Conservation (phyloP, 64 coral and sea anemone genomes). For the Porites lutea region DNA sequence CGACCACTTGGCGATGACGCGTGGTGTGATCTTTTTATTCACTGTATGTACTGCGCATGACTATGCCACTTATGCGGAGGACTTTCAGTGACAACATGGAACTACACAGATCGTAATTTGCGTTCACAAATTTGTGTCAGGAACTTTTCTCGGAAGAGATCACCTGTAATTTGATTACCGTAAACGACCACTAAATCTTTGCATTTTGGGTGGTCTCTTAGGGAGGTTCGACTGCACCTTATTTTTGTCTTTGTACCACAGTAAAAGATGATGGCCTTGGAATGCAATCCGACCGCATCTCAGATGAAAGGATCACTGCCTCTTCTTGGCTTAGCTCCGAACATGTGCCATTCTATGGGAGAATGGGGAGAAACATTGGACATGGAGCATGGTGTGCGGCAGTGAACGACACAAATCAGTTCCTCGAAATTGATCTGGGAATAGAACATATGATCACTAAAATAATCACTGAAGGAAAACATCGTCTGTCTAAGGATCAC, state of each 20-base stretch:
- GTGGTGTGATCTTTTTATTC: too few species aligned
- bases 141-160: too few species aligned
- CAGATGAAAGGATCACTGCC: slow-evolving; percentile 45
- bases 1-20: too few species aligned
- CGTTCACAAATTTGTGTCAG: too few species aligned
- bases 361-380: slow-evolving; percentile 55
- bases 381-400: slow-evolving; percentile 77
- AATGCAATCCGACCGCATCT: slow-evolving; percentile 13
- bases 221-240: not conserved
- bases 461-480: slow-evolving; percentile 72
- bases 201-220: too few species aligned
- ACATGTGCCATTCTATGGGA: slow-evolving; percentile 63
- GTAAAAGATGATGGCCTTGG: slow-evolving; percentile 38
- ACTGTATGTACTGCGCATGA: too few species aligned
- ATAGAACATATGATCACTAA: slow-evolving; percentile 48
- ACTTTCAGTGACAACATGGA: too few species aligned
- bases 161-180: too few species aligned
- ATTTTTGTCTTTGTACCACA: not conserved
- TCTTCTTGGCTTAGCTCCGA: slow-evolving; percentile 38
- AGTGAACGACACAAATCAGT: slow-evolving; percentile 43
- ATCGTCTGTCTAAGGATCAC: slow-evolving; percentile 46
- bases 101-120: too few species aligned
- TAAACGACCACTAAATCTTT: too few species aligned
- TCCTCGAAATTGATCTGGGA: slow-evolving; percentile 71
- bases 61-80: too few species aligned